Evolutionary conservation across 2,797 vertebrate species (phyloP), one percentile per base, ranked within the genome.

Genomic region (Borostomias antarcticus): DNA sequence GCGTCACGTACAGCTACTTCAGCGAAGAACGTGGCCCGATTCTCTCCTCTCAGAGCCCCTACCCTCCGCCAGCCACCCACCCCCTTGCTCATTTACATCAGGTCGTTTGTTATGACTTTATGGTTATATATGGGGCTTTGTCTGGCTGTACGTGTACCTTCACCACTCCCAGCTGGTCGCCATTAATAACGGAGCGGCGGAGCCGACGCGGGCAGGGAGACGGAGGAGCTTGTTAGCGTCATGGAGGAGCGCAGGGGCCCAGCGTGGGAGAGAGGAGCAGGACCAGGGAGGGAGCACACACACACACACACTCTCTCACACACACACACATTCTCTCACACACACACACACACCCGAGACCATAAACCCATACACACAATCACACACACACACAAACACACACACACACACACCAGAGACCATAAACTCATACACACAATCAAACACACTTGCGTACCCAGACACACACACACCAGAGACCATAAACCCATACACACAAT

Each of bases 91-190:
- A 92, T 93, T 93, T 92, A 88, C 91, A 93, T 93, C 73, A 81
- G 88, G 89, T 93, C 90, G 72, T 93, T 93, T 91, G 89, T 94
- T 91, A 92, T 85, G 82, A 89, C 89, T 90, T 91, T 88, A 93
- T 90, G 81, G 90, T 93, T 93, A 93, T 93, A 91, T 91, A 92
- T 92, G 91, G 88, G 87, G 80, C 91, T 92, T 92, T 92, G 92
- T 92, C 92, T 93, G 89, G 81, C 82, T 87, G 89, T 79, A 86
- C 85, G 79, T 91, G 91, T 93, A 91, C 91, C 91, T 91, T 90
- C 86, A 81, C 85, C 74, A 83, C 87, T 89, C 90, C 90, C 92
- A 93, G 92, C 92, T 93, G 92, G 88, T 91, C 82, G 87, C 91
- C 90, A 91, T 93, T 93, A 93, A 93, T 93, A 92, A 93, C 87